Evolutionary conservation across 2,888 invertebrate species (phyloP).

Genomic region (Tenthredo amoena): DNA sequence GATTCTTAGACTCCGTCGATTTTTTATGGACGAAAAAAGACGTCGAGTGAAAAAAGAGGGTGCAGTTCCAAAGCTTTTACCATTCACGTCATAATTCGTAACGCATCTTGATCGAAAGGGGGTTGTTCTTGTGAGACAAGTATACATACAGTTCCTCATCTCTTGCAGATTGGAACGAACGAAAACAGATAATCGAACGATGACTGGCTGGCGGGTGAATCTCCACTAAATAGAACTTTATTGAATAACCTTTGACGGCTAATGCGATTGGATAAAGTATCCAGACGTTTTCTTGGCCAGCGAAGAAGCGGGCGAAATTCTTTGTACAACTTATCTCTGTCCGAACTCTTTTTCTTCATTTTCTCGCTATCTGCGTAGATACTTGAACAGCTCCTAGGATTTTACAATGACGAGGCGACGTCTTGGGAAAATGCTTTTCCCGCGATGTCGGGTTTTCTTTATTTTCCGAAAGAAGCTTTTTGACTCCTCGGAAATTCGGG

Average conservation of each 20-base stretch:
- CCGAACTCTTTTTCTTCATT: slow-evolving; percentile 25
- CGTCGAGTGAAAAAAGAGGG: not conserved
- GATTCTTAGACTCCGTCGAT: no score
- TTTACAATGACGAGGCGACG: not conserved
- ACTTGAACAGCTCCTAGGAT: slow-evolving; percentile 46
- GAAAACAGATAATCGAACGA: slow-evolving; percentile 42
- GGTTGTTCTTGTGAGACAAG: not conserved
- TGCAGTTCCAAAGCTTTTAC: no score
- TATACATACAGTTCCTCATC: not conserved
- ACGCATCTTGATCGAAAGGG: not conserved
- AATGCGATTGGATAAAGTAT: slow-evolving; percentile 46
- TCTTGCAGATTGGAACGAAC: slow-evolving; percentile 10
- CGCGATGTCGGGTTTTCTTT: no score
- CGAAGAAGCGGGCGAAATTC: not conserved
- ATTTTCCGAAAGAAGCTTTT: no score
- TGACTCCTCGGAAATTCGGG: no score
- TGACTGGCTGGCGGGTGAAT: slow-evolving; percentile 49
- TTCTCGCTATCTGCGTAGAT: not conserved
- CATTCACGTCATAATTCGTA: not conserved
- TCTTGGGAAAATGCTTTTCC: not conserved
- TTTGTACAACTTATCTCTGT: slow-evolving; percentile 22
- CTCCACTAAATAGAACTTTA: slow-evolving; percentile 42
- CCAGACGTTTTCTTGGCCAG: slow-evolving; percentile 35
- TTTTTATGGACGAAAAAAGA: not conserved
- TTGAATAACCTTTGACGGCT: slow-evolving; percentile 42